phyloP scores from a whole-genome alignment of 2,888 invertebrate genomes.

The Clivina fossor region DNA sequence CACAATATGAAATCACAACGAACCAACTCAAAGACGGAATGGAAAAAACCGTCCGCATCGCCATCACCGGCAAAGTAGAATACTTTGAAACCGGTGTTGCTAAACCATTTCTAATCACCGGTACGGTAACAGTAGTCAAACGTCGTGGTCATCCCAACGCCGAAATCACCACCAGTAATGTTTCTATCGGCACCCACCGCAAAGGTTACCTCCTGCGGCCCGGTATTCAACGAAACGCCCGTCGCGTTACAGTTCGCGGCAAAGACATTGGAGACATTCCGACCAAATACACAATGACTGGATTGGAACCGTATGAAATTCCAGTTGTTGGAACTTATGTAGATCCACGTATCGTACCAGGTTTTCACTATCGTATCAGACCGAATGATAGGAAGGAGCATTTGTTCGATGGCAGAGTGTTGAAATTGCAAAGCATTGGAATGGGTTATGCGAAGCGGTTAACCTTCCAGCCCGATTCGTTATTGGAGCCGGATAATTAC shows the following conservation, averaged over 20 bases:
- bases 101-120: slow-evolving; percentile 62
- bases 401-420: slow-evolving; percentile 66
- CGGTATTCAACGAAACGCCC: slow-evolving; percentile 64
- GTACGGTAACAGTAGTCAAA: slow-evolving; percentile 60
- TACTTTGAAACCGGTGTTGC: slow-evolving; percentile 67
- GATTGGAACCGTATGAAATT: slow-evolving; percentile 67
- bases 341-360: slow-evolving; percentile 70
- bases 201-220: slow-evolving; percentile 64
- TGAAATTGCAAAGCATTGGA: slow-evolving; percentile 66
- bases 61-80: slow-evolving; percentile 66
- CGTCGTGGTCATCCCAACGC: slow-evolving; percentile 56
- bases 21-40: slow-evolving; percentile 51
- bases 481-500: slow-evolving; percentile 64
- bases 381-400: slow-evolving; percentile 65
- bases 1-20: slow-evolving; percentile 56
- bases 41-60: slow-evolving; percentile 65
- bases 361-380: slow-evolving; percentile 72
- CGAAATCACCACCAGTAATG: slow-evolving; percentile 58
- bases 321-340: slow-evolving; percentile 74
- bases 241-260: slow-evolving; percentile 65
- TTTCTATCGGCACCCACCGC: slow-evolving; percentile 56
- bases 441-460: slow-evolving; percentile 77
- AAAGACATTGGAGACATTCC: slow-evolving; percentile 66
- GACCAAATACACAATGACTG: slow-evolving; percentile 66
- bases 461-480: slow-evolving; percentile 68